These are phyloP conservation scores for Lytechinus pictus DNA, from an alignment of 35 echinoderm and acorn worm species.

Conservation along the genomic window DNA sequence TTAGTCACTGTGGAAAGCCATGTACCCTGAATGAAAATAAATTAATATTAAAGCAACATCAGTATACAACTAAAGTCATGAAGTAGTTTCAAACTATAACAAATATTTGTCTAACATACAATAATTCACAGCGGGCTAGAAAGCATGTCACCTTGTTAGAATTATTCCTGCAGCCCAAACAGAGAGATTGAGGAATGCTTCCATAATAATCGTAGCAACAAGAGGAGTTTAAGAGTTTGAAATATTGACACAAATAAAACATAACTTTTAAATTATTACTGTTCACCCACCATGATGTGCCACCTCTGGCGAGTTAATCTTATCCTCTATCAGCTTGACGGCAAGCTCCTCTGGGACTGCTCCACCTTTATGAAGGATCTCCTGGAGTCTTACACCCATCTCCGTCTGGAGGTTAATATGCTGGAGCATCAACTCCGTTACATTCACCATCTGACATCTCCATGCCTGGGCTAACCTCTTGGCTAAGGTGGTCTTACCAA, in stretches of 20 bases:
- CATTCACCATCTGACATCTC: constrained; percentile 91
- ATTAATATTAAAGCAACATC: too few species aligned
- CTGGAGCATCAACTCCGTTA: constrained; percentile 90
- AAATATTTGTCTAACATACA: too few species aligned
- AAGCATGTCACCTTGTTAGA: too few species aligned
- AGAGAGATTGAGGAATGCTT: too few species aligned
- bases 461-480: constrained; percentile 90
- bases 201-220: too few species aligned
- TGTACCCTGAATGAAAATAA: too few species aligned
- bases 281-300: constrained; percentile 83
- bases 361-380: constrained; percentile 84
- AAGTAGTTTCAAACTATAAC: too few species aligned
- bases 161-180: too few species aligned
- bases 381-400: constrained; percentile 67
- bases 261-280: neutral
- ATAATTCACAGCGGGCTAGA: too few species aligned
- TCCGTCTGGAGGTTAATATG: constrained; percentile 92
- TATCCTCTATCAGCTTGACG: constrained; percentile 92
- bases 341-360: constrained; percentile 91
- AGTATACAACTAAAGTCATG: too few species aligned
- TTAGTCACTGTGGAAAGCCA: too few species aligned
- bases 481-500: constrained; percentile 86
- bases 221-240: too few species aligned
- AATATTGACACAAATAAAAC: neutral
- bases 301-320: constrained; percentile 94